Evolutionary conservation across 2,113 vertebrate genomes (phyloP).

Genomic region (Phalacrocorax carbo): DNA sequence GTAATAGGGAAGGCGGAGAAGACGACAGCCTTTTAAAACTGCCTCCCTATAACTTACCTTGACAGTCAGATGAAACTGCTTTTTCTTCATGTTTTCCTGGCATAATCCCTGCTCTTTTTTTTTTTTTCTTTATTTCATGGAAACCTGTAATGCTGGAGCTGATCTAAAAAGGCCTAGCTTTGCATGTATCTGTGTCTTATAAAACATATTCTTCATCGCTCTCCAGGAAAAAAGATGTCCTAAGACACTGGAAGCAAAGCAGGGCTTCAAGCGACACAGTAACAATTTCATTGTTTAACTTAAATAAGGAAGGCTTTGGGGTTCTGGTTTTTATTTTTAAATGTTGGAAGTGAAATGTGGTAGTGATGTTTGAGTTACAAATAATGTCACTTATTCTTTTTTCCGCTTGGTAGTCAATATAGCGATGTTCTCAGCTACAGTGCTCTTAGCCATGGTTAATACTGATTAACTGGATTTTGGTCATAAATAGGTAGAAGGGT

Average conservation of each 20-base stretch:
- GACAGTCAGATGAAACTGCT: neutral
- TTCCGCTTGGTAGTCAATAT: constrained; percentile 55
- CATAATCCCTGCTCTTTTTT: neutral
- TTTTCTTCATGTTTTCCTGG: neutral
- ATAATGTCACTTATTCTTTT: constrained; percentile 36
- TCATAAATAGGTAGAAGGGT: neutral
- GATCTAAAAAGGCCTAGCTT: neutral
- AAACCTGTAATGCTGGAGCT: neutral
- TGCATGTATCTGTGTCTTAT: constrained; percentile 54
- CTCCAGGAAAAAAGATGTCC: constrained; percentile 45
- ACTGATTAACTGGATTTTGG: neutral
- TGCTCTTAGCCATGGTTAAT: neutral
- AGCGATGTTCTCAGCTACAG: neutral
- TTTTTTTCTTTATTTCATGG: neutral
- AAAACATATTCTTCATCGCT: constrained; percentile 24
- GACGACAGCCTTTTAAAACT: neutral
- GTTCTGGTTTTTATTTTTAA: constrained; percentile 64
- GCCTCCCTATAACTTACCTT: neutral
- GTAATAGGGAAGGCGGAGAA: neutral
- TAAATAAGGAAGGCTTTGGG: constrained; percentile 65
- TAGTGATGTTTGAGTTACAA: constrained; percentile 35
- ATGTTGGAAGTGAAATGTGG: constrained; percentile 37
- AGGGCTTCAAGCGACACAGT: constrained; percentile 27
- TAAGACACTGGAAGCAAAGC: constrained; percentile 41
- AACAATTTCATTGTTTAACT: constrained; percentile 73